A percentile compares a stretch with the other conserved stretches of the same genome.
Conservation (phyloP, 2,888 invertebrate species). For the Muschampia plurimacula region DNA sequence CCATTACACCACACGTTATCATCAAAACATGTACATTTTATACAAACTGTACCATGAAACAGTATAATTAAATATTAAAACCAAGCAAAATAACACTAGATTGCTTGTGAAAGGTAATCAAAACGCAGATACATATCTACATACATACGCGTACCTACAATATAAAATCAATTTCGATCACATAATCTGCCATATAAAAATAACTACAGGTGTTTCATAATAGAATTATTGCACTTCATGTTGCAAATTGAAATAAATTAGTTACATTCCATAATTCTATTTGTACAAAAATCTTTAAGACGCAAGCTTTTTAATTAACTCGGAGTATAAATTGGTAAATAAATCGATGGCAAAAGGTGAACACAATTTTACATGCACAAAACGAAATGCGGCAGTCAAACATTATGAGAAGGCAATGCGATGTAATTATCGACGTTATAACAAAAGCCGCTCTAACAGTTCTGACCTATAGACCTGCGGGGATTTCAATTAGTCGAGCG, state of each 20-base stretch:
- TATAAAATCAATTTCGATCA: background rate
- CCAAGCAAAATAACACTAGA: too few species aligned
- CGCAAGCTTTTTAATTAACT: background rate
- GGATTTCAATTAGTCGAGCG: conserved; percentile 6
- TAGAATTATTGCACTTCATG: background rate
- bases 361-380: background rate
- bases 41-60: too few species aligned
- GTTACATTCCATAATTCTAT: background rate
- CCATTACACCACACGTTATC: too few species aligned
- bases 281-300: background rate
- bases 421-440: conserved; percentile 7
- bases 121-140: background rate
- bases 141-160: background rate
- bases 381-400: background rate
- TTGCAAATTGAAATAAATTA: background rate
- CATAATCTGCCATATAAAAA: background rate
- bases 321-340: background rate
- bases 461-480: conserved; percentile 4
- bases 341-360: background rate
- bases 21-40: too few species aligned
- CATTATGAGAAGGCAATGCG: conserved; percentile 1
- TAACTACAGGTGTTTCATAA: background rate
- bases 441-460: background rate
- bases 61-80: too few species aligned
- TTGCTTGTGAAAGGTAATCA: too few species aligned